A percentile compares a stretch with the other conserved stretches of the same genome.
Conservation (phyloP, 2,797 vertebrate species). For the Protosalanx chinensis region DNA sequence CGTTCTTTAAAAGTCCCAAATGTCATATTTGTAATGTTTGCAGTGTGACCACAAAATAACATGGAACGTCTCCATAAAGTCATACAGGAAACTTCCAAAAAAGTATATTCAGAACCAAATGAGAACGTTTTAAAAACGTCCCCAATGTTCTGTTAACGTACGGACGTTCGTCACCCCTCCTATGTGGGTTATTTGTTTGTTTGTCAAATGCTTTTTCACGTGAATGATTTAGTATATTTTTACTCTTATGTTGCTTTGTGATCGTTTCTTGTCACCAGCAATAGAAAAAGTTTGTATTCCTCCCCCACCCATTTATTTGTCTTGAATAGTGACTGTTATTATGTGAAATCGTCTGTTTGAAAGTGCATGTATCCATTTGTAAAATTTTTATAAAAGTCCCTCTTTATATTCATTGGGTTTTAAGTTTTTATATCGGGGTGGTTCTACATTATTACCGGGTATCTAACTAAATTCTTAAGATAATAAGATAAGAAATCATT, state of each 20-base stretch:
- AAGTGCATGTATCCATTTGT: conserved; percentile 47
- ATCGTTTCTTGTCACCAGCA: not conserved
- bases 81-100: no score
- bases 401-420: not conserved
- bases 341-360: conserved; percentile 40
- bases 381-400: conserved; percentile 56
- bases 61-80: no score
- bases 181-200: conserved; percentile 10
- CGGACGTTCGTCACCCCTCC: no score
- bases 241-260: not conserved
- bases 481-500: no score
- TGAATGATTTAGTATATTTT: not conserved
- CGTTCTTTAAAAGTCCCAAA: no score
- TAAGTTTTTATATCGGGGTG: not conserved
- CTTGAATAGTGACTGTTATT: conserved; percentile 17
- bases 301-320: conserved; percentile 12
- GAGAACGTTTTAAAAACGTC: no score
- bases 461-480: no score
- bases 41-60: no score
- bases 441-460: no score
- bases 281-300: not conserved
- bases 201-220: conserved; percentile 45
- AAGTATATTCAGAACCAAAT: no score
- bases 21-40: no score
- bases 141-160: no score